These are phyloP conservation scores for Ceuthmochares aereus DNA, from an alignment of 2,113 vertebrate species.

Conservation along the genomic window DNA sequence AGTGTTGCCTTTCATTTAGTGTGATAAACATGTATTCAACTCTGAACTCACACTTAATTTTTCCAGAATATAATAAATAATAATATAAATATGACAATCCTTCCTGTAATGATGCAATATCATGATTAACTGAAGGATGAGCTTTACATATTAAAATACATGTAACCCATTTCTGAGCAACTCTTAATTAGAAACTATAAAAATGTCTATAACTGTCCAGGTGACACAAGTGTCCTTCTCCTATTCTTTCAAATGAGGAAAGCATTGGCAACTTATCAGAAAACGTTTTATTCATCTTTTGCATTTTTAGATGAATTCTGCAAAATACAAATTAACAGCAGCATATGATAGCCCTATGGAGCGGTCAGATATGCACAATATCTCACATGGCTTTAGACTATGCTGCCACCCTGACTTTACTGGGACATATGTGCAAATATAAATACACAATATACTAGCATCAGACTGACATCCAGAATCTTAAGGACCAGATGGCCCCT, in stretches of 20 bases:
- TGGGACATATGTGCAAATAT: neutral
- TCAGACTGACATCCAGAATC: neutral
- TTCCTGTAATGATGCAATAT: neutral
- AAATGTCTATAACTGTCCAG: neutral
- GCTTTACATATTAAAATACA: neutral
- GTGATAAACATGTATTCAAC: neutral
- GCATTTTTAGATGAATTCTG: neutral
- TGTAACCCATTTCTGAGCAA: neutral
- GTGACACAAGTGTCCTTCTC: neutral
- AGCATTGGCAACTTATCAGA: neutral
- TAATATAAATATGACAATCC: neutral
- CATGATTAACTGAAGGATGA: neutral
- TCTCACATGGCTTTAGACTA: neutral
- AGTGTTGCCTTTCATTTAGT: neutral
- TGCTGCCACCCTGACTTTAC: neutral
- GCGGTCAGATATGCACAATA: neutral
- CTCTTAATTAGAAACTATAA: neutral
- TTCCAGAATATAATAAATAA: neutral
- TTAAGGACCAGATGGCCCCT: slow-evolving; percentile 1
- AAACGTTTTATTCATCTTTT: neutral
- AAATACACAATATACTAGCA: neutral
- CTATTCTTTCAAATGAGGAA: neutral
- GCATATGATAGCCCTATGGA: neutral
- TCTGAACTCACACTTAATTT: neutral
- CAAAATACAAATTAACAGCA: neutral